Evolutionary conservation across 2,113 vertebrate genomes (phyloP), one percentile per base, ranked within the genome.

Genomic region (Chrysemys picta): DNA sequence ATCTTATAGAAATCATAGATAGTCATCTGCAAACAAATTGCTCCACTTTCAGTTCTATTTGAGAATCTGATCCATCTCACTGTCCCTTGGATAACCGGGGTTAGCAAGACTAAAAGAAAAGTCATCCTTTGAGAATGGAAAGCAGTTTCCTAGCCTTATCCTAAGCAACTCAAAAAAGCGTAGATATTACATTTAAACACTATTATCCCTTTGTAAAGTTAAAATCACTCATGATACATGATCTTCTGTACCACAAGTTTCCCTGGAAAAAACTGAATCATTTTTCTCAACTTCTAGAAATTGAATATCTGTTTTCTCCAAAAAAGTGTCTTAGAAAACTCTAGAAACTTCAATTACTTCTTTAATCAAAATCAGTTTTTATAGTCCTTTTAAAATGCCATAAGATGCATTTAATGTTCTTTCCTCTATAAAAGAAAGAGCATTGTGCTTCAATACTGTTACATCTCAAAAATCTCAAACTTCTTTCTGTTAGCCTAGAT

Each of bases 91-190:
- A 69, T 0, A 1, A 24, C 90, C 3, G 59, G 5, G 5, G 56
- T 49, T 49, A 84, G 10, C 8, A 7, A 38, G 17, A 52, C 21
- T 80, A 84, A 90, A 84, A 82, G 7, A 52, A 2, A 31, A n/a
- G 1, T 5, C 1, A 0, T 3, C 9, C 50, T 79, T 85, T 4
- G 2, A 10, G 2, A 11, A 57, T 2, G 3, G 22, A 89, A 84
- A 89, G 14, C 1, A 8, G 21, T 80, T 91, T 31, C 21, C 45
- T 3, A 35, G 24, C 35, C 92, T 78, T 57, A 91, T 14, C 76
- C 82, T 47, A 47, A 59, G 31, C 80, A 90, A 59, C 57, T 85
- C 6, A 56, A 82, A 80, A 29, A 83, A 35, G 11, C 17, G 12
- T 0, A 31, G 47, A 5, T 49, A 83, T 4, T 65, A 47, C 25